Evolutionary conservation across 2,797 vertebrate genomes (phyloP), one percentile per base, ranked within the genome.

Genomic region (Aplochiton taeniatus): DNA sequence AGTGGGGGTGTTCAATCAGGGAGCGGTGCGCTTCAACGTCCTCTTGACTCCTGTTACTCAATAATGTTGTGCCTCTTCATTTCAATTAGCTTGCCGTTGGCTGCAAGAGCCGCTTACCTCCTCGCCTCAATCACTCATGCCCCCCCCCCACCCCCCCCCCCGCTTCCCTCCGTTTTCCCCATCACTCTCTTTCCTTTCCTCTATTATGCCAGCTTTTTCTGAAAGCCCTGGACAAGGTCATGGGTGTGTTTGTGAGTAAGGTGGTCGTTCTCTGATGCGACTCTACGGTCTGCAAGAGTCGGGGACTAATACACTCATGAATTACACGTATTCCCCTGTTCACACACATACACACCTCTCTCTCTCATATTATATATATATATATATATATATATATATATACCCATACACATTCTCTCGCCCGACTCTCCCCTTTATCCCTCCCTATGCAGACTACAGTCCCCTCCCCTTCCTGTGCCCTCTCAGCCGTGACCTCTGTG

Each of bases 21-120:
- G 88, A 90, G 87, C 87, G 88, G 87, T 82, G 92, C 84, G 80
- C 87, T 85, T 94, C 92, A 96, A 95, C 93, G 92, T 92, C 89
- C 92, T 94, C 94, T 96, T 94, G 90, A 93, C 91, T 93, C 85
- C 84, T 82, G 84, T 92, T 91, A 91, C 90, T 91, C 89, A 89
- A 90, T 94, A 94, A 95, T 91, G 89, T 94, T 92, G 89, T 93
- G 90, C 89, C 93, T 94, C 94, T 95, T 94, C 91, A 94, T 93
- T 95, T 92, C 93, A 95, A 94, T 96, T 95, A 95, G 93, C 89
- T n/a, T 79, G 83, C 83, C 91, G 84, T 91, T 91, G 90, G 91
- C 89, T 83, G 86, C 84, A 75, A 88, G 83, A 88, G 88, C 88
- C 89, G 91, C 92, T 91, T 91, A 88, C 87, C 83, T 90, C 84